Evolutionary conservation across 1,140 invertebrate genomes (phyloP).

Genomic region (Ceratina japonica): DNA sequence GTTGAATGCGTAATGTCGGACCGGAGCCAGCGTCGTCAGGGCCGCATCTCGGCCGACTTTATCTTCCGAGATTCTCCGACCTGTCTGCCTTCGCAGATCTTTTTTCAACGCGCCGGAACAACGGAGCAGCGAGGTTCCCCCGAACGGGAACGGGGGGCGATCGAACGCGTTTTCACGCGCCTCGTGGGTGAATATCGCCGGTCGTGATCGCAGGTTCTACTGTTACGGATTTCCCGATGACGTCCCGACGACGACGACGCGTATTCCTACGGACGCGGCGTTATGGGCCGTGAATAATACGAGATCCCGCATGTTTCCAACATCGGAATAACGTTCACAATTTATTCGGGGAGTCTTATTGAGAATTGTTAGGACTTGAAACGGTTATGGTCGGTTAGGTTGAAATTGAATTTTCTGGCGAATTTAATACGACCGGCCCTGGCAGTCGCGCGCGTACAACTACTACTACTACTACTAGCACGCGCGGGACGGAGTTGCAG

Average conservation of each 20-base stretch:
- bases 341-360: neutral
- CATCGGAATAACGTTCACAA: neutral
- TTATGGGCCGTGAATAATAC: neutral
- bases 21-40: neutral
- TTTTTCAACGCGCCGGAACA: neutral
- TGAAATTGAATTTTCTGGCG: neutral
- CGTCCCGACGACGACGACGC: neutral
- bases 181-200: constrained; percentile 28
- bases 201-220: neutral
- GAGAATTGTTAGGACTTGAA: no score
- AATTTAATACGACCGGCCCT: constrained; percentile 14
- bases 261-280: neutral
- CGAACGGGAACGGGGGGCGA: neutral
- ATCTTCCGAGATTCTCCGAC: neutral
- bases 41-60: constrained; percentile 27
- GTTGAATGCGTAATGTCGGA: constrained; percentile 26
- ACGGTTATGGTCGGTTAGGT: neutral
- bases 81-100: neutral
- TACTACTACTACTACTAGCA: no score
- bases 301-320: neutral
- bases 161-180: neutral
- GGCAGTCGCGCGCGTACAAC: neutral
- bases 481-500: constrained; percentile 5
- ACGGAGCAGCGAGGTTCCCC: neutral
- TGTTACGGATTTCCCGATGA: neutral